Evolutionary conservation across 2,797 vertebrate genomes (phyloP), one percentile per base, ranked within the genome.

Genomic region (Sebastolobus alascanus): DNA sequence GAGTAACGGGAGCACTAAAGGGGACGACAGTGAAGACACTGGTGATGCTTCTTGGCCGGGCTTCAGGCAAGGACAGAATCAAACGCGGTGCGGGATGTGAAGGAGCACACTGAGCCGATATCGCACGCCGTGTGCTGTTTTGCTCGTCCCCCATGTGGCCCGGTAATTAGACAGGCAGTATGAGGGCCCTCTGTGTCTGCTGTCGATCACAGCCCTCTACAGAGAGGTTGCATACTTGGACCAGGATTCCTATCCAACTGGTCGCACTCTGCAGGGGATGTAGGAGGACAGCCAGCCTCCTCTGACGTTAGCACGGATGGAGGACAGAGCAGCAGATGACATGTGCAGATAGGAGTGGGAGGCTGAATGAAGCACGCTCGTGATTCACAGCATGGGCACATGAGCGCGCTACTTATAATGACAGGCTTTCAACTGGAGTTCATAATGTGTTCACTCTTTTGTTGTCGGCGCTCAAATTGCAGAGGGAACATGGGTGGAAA

Each of bases 311-410:
- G 87, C 73, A 64, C 40, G 81, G 87, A 80, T 73, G 69, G 64
- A 88, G 91, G 87, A 93, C 87, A 76, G 90, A 82, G 79, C 84
- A 83, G 86, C 92, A 91, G 92, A 92, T 93, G 94, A 92, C 93
- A 93, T 93, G 94, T 94, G 92, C 90, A 91, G 89, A 92, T 71
- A 85, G 77, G 86, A 91, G 94, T 94, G 92, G 94, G 94, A 92
- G 93, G 93, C 90, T 91, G 93, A 92, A 90, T 89, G 90, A 93
- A 93, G 88, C 86, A 83, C 52, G 69, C 79, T 82, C 68, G 73
- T 92, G 93, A 91, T 85, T 93, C 90, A 94, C 87, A 84, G 91
- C 89, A 86, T 56, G 80, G 84, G 85, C 88, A 91, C 90, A 93
- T 61, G 89, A 92, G 90, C 78, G 37, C 73, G 79, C 84, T 77